These are phyloP conservation scores for Sebastes elongatus DNA, from an alignment of 2,797 vertebrate species.

Conservation along the genomic window DNA sequence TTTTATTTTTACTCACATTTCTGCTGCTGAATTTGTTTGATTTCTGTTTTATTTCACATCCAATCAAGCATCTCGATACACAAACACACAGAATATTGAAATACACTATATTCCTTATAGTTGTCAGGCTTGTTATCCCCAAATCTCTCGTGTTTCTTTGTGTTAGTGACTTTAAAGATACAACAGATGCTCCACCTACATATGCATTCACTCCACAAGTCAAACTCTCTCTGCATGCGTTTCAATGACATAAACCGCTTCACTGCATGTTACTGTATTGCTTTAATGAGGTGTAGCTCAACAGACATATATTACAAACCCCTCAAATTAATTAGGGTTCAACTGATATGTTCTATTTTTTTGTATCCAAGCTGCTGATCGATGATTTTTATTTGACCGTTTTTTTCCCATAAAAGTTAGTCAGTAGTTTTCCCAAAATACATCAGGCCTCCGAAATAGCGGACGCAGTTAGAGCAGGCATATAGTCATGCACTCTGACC, in stretches of 20 bases:
- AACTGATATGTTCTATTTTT: background rate
- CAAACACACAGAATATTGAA: background rate
- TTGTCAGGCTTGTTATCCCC: background rate
- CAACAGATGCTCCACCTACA: background rate
- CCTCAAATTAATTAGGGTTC: background rate
- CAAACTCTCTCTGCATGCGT: conserved; percentile 8
- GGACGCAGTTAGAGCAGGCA: no score
- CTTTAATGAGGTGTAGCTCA: background rate
- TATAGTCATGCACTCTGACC: no score
- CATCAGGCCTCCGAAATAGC: background rate
- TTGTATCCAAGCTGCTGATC: background rate
- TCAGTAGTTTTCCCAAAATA: background rate
- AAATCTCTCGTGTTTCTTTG: background rate
- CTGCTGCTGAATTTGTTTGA: background rate
- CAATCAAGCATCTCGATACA: background rate
- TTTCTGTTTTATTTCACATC: background rate
- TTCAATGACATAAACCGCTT: background rate
- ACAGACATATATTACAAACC: background rate
- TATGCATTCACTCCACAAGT: background rate
- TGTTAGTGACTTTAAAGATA: background rate
- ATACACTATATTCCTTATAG: background rate
- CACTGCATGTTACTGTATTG: conserved; percentile 12
- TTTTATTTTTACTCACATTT: background rate
- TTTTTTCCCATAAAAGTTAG: background rate
- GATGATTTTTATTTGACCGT: background rate